Base-by-base conservation (phyloP, 2,797 vertebrate species). In the Peromyscus eremicus region DNA sequence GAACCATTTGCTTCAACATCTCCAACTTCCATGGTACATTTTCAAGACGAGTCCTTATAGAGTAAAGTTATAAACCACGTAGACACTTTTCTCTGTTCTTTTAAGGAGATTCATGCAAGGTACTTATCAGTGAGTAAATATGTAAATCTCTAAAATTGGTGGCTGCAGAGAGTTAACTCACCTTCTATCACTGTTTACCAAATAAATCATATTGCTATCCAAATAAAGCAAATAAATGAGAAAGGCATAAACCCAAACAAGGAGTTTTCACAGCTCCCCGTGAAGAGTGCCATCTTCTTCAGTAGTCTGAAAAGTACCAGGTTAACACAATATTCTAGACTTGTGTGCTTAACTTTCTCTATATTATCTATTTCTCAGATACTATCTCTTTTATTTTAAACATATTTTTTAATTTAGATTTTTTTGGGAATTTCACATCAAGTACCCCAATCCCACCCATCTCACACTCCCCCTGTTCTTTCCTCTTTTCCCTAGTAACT, bases 41-140 rank as follows among this genome's bases (percentile, higher is more conserved):
- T 95, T 91, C 73, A 55, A 93, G 92, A 80, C 89, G 68, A 96
- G 25, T 94, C 66, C 34, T 86, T 89, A 62, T 89, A n/a, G n/a
- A 93, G 90, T 97, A 95, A 96, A 96, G 77, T 37, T 90, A n/a
- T 62, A 95, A 68, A 70, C 16, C 21, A 82, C 49, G 70, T 57
- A 91, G 71, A 40, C 16, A 79, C 19, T 52, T 92, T 62, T 89
- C 40, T 94, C 55, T 94, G n/a, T 70, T 80, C 19, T n/a, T 60
- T 93, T 60, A 37, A 49, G 27, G 40, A 93, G 92, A 73, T 90
- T 37, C 40, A 83, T 85, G 37, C 11, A 81, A 49, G 14, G 6
- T 25, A 40, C 71, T 25, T 83, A 80, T 57, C 9, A 90, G 0
- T 5, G 9, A 77, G 40, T 57, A 80, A 80, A 17, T 37, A 70